Percentiles rank a stretch among this genome's conserved stretches.
Evolutionary conservation across 2,888 invertebrate species (phyloP).

Genomic region (Macrophya alboannulata): DNA sequence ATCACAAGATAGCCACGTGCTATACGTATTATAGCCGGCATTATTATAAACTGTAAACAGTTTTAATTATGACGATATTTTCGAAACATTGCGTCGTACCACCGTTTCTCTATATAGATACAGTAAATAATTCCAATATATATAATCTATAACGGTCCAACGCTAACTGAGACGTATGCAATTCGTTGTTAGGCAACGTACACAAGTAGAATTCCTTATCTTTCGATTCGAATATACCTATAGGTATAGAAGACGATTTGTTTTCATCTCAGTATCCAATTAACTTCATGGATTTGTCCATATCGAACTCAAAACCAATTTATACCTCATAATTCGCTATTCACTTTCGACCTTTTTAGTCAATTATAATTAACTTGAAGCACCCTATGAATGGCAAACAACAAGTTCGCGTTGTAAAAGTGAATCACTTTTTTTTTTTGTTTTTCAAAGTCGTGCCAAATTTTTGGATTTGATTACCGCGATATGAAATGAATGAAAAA

Average conservation of each 20-base stretch:
- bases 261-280: background rate
- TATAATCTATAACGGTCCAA: background rate
- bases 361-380: no score
- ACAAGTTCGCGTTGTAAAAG: background rate
- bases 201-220: background rate
- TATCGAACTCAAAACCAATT: background rate
- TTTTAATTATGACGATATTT: conserved; percentile 48
- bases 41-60: conserved; percentile 40
- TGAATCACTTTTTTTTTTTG: background rate
- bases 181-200: background rate
- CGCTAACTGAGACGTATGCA: background rate
- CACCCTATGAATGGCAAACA: background rate
- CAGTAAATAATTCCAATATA: background rate
- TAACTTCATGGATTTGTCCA: background rate
- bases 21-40: conserved; percentile 24
- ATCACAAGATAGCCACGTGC: conserved; percentile 50
- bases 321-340: no score
- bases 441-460: background rate
- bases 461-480: background rate
- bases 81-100: conserved; percentile 19
- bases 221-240: background rate
- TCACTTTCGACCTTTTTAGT: background rate
- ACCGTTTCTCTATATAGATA: background rate
- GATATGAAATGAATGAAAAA: background rate
- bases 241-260: background rate